Base-by-base conservation (phyloP, 1,140 invertebrate species). In the Drosophila malerkotliana region DNA sequence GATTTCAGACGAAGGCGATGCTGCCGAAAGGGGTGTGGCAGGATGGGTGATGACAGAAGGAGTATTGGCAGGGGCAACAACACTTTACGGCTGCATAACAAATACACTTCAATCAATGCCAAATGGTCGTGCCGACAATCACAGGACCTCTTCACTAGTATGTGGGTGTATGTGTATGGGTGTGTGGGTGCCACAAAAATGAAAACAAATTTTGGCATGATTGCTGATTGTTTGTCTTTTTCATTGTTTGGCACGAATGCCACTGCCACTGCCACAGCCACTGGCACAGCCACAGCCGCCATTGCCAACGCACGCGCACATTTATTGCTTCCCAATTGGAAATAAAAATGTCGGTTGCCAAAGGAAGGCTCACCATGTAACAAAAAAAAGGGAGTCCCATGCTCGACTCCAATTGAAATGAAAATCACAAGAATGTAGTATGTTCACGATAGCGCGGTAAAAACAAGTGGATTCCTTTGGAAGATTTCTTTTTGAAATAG, bases 181-280 rank as follows among this genome's bases (percentile, higher is more conserved):
- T 64, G 63, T 79, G 78, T 60, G 75, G 66, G 83, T 67, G 83
- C 83, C 84, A 79, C 83, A 88, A 88, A 88, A 88, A 88, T 88
- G 84, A 88, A 88, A 88, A 88, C 84, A 88, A 88, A 88, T 88
- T 88, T 88, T 88, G 83, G 83, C 83, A 88, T 88, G 83, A 88
- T 88, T 88, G 83, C 83, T 88, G 83, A 88, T 88, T 88, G 83
- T 88, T 88, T 88, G 83, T 88, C 83, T 88, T 88, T 87, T 88
- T 83, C 83, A 88, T 88, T 88, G 83, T 89, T 88, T 88, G 83
- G 84, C 75, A 79, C 60, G 63, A 66, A 64, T 60, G 78, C 64
- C 48, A 61, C 34, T 39, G 59, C 62, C 26, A 44, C 41, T 18
- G 41, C 41, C 41, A 44, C 41, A 12, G 34, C 32, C 28, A 44